These are phyloP conservation scores for Radopholus similis DNA, from an alignment of 1,140 invertebrate species.

Conservation along the genomic window DNA sequence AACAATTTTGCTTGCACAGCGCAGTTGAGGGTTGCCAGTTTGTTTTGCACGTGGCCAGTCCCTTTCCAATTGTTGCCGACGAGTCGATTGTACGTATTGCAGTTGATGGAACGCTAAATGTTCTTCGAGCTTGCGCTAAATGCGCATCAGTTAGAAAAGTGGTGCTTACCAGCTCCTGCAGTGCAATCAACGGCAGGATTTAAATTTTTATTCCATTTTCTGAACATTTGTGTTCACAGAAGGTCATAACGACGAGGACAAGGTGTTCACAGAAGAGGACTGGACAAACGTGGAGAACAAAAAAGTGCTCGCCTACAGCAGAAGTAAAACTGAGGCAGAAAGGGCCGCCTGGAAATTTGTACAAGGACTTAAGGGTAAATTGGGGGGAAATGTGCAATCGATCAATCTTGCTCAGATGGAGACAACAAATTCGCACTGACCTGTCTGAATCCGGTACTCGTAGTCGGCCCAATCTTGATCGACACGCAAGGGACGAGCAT, in stretches of 20 bases:
- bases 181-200: slow-evolving; percentile 63
- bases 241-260: slow-evolving; percentile 59
- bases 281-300: slow-evolving; percentile 63
- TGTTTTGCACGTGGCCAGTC: slow-evolving; percentile 67
- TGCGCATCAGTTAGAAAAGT: slow-evolving; percentile 64
- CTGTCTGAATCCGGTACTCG: slow-evolving; percentile 65
- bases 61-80: slow-evolving; percentile 63
- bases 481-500: slow-evolving; percentile 62
- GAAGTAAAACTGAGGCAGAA: slow-evolving; percentile 66
- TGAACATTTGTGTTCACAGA: slow-evolving; percentile 36
- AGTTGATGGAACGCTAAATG: slow-evolving; percentile 65
- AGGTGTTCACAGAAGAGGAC: slow-evolving; percentile 64
- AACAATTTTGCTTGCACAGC: slow-evolving; percentile 61
- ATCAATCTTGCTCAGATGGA: slow-evolving; percentile 35
- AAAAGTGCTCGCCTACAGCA: slow-evolving; percentile 61
- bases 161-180: slow-evolving; percentile 66
- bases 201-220: slow-evolving; percentile 7
- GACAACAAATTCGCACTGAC: slow-evolving; percentile 65
- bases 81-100: slow-evolving; percentile 65
- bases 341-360: slow-evolving; percentile 67
- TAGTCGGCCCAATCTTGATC: slow-evolving; percentile 65
- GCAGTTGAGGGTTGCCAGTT: slow-evolving; percentile 64
- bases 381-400: background rate
- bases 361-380: slow-evolving; percentile 24
- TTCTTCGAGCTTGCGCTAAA: slow-evolving; percentile 64